phyloP scores from a whole-genome alignment of 2,113 vertebrate species.

The Microtus richardsoni region DNA sequence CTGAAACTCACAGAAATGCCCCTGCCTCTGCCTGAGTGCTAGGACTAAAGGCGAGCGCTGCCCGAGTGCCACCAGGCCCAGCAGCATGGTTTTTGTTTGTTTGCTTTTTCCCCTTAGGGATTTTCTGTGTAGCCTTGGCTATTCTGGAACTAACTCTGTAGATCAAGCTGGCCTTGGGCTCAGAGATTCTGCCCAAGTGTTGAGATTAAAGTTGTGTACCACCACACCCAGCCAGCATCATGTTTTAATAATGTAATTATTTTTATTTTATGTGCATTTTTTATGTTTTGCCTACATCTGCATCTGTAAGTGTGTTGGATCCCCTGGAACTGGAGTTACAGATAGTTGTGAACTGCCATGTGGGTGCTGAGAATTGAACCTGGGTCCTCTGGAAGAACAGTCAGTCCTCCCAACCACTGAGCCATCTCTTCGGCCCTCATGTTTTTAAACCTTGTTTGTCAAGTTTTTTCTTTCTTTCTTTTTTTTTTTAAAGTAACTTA shows the following conservation, averaged over 20 bases:
- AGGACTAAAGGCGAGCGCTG: neutral
- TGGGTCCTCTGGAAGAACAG: neutral
- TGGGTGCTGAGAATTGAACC: neutral
- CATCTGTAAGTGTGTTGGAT: neutral
- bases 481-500: no score
- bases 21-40: neutral
- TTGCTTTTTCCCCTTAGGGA: no score
- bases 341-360: neutral
- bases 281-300: neutral
- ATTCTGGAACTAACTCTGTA: neutral
- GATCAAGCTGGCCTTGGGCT: neutral
- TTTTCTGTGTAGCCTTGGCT: neutral
- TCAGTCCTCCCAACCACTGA: neutral
- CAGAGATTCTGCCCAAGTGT: neutral
- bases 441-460: neutral
- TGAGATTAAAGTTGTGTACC: neutral
- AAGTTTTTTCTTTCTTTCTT: neutral
- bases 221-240: no score
- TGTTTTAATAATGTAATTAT: neutral
- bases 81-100: no score
- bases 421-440: no score
- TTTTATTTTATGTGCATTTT: neutral
- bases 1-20: neutral
- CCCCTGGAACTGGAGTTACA: neutral
- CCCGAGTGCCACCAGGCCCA: no score